A percentile compares a stretch with the other conserved stretches of the same genome.
These are phyloP conservation scores for Syngnathus typhle DNA, from an alignment of 2,113 vertebrate genomes.

Conservation along the genomic window DNA sequence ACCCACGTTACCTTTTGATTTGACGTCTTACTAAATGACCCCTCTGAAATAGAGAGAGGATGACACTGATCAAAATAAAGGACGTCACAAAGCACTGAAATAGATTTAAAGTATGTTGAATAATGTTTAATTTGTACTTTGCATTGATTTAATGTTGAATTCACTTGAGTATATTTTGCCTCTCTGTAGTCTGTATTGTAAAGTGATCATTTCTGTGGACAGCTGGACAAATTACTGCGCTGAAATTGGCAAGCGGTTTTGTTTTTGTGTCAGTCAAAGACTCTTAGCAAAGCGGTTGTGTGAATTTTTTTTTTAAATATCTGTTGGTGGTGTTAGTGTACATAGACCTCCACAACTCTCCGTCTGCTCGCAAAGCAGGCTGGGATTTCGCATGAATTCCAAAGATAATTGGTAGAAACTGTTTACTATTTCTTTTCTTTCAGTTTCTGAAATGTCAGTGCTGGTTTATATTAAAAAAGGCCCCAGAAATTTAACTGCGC, in stretches of 20 bases:
- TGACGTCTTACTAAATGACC: constrained; percentile 57
- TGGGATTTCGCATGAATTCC: constrained; percentile 75
- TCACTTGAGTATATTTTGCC: constrained; percentile 72
- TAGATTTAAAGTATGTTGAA: constrained; percentile 55
- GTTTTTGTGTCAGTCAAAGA: constrained; percentile 45
- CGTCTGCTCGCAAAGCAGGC: constrained; percentile 56
- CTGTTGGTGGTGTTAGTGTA: constrained; percentile 69
- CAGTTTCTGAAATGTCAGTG: constrained; percentile 65
- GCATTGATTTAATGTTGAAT: constrained; percentile 70
- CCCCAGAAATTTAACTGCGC: constrained; percentile 61
- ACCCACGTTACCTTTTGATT: constrained; percentile 56
- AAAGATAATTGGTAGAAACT: constrained; percentile 77
- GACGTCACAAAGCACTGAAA: constrained; percentile 50
- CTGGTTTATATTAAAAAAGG: constrained; percentile 58
- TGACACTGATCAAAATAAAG: constrained; percentile 43
- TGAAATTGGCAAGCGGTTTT: constrained; percentile 52
- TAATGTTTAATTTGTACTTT: constrained; percentile 69
- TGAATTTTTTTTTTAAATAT: too few species aligned
- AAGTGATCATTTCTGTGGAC: constrained; percentile 69
- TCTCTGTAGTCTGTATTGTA: constrained; percentile 69
- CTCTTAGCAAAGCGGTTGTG: constrained; percentile 63
- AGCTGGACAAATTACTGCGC: constrained; percentile 62
- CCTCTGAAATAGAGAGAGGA: constrained; percentile 36
- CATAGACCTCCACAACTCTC: constrained; percentile 68
- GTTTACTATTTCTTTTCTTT: constrained; percentile 64